Evolutionary conservation across 2,797 vertebrate genomes (phyloP), one percentile per base, ranked within the genome.

Genomic region (Capromys pilorides): DNA sequence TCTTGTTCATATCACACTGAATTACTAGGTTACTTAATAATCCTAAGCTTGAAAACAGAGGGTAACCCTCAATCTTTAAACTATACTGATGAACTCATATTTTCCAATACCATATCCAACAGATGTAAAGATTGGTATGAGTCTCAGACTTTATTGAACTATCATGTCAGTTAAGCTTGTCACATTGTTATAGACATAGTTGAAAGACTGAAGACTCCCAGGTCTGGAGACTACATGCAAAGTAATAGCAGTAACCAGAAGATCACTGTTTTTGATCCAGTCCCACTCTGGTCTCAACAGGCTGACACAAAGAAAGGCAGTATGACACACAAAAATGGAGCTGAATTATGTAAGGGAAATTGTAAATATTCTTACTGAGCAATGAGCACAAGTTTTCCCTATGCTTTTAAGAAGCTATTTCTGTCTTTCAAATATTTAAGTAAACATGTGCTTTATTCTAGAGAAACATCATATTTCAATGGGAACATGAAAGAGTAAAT

Each of bases 361-460:
- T 4, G 9, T 51, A 0, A 49, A 62, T 69, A 3, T 22, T 79
- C 80, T 69, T 33, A 77, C 59, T 22, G 9, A 22, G 75, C 2
- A 51, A 4, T 67, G 64, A 93, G 1, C 3, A 39, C 61, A 24
- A 39, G 33, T 16, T 41, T 93, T 4, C 7, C 21, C 28, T 24
- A 79, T 89, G 14, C 26, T 87, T 24, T 41, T 89, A n/a, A 78
- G 71, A 31, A 89, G 59, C 21, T 57, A 1, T 71, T 2, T n/a
- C n/a, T 61, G 6, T 62, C 36, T 80, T 90, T 59, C 45, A 88
- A 91, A n/a, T 1, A 22, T 95, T 82, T 93, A 69, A 86, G 21
- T 4, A 62, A 90, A 59, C 28, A 64, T 41, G 0, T 12, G 14
- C 1, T 77, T 95, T 49, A 6, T 24, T 80, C 41, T 85, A 67